Base-by-base conservation (phyloP, 2,797 vertebrate genomes). In the Brotula barbata region DNA sequence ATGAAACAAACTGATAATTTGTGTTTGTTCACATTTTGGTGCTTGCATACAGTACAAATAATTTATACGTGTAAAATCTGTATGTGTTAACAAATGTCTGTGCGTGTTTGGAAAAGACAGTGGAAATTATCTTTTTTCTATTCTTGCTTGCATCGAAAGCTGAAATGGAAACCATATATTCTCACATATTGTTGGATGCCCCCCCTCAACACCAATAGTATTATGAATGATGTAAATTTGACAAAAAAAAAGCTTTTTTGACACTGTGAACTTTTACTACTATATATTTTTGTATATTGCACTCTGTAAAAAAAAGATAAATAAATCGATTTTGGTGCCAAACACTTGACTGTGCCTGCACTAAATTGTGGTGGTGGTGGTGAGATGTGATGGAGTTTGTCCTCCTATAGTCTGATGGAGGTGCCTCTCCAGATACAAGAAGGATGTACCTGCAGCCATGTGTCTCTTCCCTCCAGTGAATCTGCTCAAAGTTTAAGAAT, bases 211-310 rank as follows among this genome's bases (percentile, higher is more conserved):
- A 52, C 20, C 41, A 43, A 21, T 58, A 34, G 49, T 57, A 58
- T 31, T 37, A 50, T 42, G 28, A 57, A 40, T 69, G 53, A 58
- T 71, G 69, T 72, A 61, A 65, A 65, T 75, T 55, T 82, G 75
- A 80, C 64, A 65, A 44, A 90, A 91, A 89, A 90, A n/a, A 91
- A 92, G 90, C 89, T 89, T 92, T 89, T 92, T 90, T 89, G 86
- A 93, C 90, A 92, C 93, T 93, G 91, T 93, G 91, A 93, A 92
- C 88, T 85, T 86, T 71, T 92, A 85, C 76, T 92, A 93, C 84
- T 90, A 80, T 92, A 86, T 94, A 92, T 94, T 94, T 95, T 94
- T 94, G 85, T 90, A 90, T 82, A 64, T 84, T 88, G 83, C 90
- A 89, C 85, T 91, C 89, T 91, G 89, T 90, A 88, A 92, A 90